Conservation (phyloP, 2,113 vertebrate genomes). For the Mystacornis crossleyi region DNA sequence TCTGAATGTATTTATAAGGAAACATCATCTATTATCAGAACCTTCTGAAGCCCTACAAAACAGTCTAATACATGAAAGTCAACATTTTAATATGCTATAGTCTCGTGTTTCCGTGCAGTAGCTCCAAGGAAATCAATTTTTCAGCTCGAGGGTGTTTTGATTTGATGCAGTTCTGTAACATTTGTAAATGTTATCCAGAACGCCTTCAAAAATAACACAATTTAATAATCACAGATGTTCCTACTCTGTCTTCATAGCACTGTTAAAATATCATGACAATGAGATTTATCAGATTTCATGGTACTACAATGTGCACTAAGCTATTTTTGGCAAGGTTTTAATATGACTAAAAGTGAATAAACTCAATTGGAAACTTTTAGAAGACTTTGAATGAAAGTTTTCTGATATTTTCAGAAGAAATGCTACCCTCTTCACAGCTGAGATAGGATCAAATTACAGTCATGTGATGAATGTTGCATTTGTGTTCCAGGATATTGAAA, state of each 20-base stretch:
- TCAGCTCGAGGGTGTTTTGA: constrained; percentile 29
- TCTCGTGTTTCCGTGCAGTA: background rate
- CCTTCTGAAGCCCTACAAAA: background rate
- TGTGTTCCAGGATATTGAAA: background rate
- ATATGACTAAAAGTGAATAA: background rate
- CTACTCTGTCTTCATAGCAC: constrained; percentile 48
- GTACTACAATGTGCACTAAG: background rate
- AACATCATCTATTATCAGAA: background rate
- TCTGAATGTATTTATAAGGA: background rate
- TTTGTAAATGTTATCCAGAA: constrained; percentile 31
- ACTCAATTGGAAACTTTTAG: constrained; percentile 1
- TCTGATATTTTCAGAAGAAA: background rate
- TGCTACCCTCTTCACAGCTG: background rate
- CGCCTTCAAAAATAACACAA: constrained; percentile 49
- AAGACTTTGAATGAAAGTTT: background rate
- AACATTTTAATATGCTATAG: constrained; percentile 38
- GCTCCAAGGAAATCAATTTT: constrained; percentile 62
- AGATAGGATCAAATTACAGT: background rate
- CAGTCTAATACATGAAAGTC: constrained; percentile 17
- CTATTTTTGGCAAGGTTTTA: constrained; percentile 15
- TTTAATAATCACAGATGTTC: constrained; percentile 65
- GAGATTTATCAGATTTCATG: constrained; percentile 56
- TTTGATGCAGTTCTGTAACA: constrained; percentile 22
- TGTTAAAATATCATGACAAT: constrained; percentile 50
- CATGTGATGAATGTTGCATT: background rate